phyloP scores from a whole-genome alignment of 2,888 invertebrate genomes.

The Drosophila lacicola region DNA sequence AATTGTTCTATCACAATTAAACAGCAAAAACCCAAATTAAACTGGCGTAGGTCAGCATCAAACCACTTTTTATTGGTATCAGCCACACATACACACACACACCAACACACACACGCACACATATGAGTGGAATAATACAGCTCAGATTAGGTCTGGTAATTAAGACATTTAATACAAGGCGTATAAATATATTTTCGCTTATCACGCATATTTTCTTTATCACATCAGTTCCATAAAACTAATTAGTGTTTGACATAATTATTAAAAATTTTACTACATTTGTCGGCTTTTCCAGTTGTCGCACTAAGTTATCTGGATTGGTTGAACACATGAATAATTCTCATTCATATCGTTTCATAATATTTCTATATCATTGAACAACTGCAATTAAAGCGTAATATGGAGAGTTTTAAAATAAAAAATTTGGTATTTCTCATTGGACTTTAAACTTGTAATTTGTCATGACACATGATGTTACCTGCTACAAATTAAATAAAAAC shows the following conservation, averaged over 20 bases:
- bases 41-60: slow-evolving; percentile 70
- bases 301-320: slow-evolving; percentile 18
- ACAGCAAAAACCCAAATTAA: slow-evolving; percentile 31
- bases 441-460: too few relatives aligned
- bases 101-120: background rate
- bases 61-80: slow-evolving; percentile 49
- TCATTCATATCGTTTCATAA: too few relatives aligned
- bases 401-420: too few relatives aligned
- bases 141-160: slow-evolving; percentile 20
- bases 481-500: too few relatives aligned
- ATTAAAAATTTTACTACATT: slow-evolving; percentile 17
- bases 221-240: slow-evolving; percentile 24
- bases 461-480: too few relatives aligned
- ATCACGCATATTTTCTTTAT: slow-evolving; percentile 34
- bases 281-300: slow-evolving; percentile 6
- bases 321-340: background rate
- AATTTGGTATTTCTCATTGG: too few relatives aligned
- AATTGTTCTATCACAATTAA: slow-evolving; percentile 19
- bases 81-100: background rate
- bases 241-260: slow-evolving; percentile 9
- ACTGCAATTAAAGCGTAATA: too few relatives aligned
- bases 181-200: slow-evolving; percentile 25
- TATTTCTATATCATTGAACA: too few relatives aligned
- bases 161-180: slow-evolving; percentile 14
- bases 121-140: slow-evolving; percentile 3